A percentile compares a stretch with the other conserved stretches of the same genome.
Evolutionary conservation across 2,888 invertebrate species (phyloP).

Genomic region (Helleia helle): DNA sequence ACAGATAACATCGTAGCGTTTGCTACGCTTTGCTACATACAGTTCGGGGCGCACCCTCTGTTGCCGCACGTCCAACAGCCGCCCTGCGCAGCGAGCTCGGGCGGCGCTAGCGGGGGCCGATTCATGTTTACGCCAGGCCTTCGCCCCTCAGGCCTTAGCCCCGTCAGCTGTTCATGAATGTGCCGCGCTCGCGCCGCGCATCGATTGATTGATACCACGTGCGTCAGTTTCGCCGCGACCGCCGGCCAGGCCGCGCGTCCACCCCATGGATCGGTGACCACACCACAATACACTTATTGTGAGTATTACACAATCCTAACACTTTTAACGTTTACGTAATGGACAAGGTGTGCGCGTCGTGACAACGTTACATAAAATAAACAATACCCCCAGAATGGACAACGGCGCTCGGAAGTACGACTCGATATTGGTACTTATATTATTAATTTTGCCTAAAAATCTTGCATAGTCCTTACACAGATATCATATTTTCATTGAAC

Average conservation of each 20-base stretch:
- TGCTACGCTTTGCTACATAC: slow-evolving; percentile 1
- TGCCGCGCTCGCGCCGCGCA: slow-evolving; percentile 59
- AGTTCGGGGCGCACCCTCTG: background rate
- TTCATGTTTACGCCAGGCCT: slow-evolving; percentile 73
- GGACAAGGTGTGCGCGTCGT: slow-evolving; percentile 33
- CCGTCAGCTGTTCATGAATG: slow-evolving; percentile 73
- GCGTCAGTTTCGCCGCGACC: slow-evolving; percentile 49
- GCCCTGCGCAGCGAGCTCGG: slow-evolving; percentile 27
- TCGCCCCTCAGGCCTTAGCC: slow-evolving; percentile 31
- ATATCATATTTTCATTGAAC: too few species aligned
- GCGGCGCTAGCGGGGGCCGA: slow-evolving; percentile 36
- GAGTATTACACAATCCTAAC: background rate
- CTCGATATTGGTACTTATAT: too few species aligned
- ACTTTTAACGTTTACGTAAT: slow-evolving; percentile 49
- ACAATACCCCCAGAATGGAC: slow-evolving; percentile 29
- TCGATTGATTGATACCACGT: slow-evolving; percentile 58
- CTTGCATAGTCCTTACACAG: too few species aligned
- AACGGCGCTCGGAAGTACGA: too few species aligned
- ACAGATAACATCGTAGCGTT: too few species aligned
- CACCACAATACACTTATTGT: slow-evolving; percentile 7
- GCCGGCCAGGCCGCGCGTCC: slow-evolving; percentile 49
- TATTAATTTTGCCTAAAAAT: too few species aligned
- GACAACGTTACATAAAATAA: slow-evolving; percentile 32
- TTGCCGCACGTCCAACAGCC: slow-evolving; percentile 10
- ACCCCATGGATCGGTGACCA: slow-evolving; percentile 63